Evolutionary conservation across 2,888 invertebrate genomes (phyloP).

Genomic region (Tiliacea aurago): DNA sequence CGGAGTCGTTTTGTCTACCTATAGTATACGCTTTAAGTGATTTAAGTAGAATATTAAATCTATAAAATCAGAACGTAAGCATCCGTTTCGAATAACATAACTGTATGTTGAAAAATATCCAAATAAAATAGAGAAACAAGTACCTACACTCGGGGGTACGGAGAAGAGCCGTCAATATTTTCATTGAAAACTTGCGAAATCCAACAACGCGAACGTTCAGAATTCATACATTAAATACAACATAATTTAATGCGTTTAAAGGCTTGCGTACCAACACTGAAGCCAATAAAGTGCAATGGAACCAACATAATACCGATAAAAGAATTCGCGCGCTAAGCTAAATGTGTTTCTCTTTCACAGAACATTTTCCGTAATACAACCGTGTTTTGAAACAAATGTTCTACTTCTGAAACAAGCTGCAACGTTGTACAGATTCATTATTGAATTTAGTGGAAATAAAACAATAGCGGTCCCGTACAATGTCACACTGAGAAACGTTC

Average conservation of each 20-base stretch:
- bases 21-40: too few species aligned
- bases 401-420: conserved; percentile 56
- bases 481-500: conserved; percentile 18
- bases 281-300: conserved; percentile 41
- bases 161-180: conserved; percentile 1
- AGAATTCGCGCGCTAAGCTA: conserved; percentile 35
- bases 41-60: too few species aligned
- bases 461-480: conserved; percentile 33
- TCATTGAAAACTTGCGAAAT: not conserved
- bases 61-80: too few species aligned
- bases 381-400: conserved; percentile 58
- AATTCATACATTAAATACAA: conserved; percentile 15
- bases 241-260: conserved; percentile 13
- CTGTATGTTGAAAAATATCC: not conserved
- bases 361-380: conserved; percentile 42
- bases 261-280: conserved; percentile 26
- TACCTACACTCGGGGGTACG: not conserved
- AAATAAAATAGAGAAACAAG: not conserved
- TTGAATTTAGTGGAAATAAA: conserved; percentile 63
- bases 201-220: not conserved
- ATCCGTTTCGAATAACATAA: not conserved
- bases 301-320: conserved; percentile 38
- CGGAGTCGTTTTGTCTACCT: too few species aligned
- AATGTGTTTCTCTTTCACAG: conserved; percentile 51
- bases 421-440: conserved; percentile 61